phyloP scores from a whole-genome alignment of 2,113 vertebrate genomes.

The Plecotus auritus region DNA sequence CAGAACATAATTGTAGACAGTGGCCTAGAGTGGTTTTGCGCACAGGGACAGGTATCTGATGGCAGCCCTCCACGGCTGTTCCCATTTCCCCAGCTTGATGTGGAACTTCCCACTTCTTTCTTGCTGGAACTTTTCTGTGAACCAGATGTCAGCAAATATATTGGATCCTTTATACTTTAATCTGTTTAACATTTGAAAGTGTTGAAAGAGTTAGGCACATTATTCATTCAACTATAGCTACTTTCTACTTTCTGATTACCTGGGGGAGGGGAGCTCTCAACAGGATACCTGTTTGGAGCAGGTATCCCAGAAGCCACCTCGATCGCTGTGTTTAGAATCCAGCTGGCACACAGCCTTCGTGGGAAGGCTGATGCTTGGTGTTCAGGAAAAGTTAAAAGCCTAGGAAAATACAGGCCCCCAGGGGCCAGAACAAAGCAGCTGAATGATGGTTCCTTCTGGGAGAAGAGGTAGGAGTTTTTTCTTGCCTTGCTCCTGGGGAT shows the following conservation, averaged over 20 bases:
- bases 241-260: background rate
- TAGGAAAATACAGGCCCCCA: background rate
- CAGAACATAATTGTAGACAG: background rate
- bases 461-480: slow-evolving; percentile 5
- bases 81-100: background rate
- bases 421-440: slow-evolving; percentile 42
- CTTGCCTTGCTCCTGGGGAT: slow-evolving; percentile 14
- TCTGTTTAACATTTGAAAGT: slow-evolving; percentile 24
- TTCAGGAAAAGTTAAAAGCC: slow-evolving; percentile 51
- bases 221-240: background rate
- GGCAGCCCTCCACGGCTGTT: background rate
- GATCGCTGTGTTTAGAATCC: background rate
- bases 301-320: slow-evolving; percentile 33
- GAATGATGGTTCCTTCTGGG: slow-evolving; percentile 35
- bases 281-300: background rate
- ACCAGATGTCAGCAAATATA: slow-evolving; percentile 7
- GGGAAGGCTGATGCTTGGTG: background rate
- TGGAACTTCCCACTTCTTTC: background rate
- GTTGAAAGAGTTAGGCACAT: background rate
- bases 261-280: background rate
- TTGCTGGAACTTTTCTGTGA: background rate
- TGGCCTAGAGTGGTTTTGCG: background rate
- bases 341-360: background rate
- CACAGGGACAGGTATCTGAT: background rate
- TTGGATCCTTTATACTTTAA: slow-evolving; percentile 22